These are phyloP conservation scores for Malthinus flaveolus DNA, from an alignment of 2,888 invertebrate genomes.

Conservation along the genomic window DNA sequence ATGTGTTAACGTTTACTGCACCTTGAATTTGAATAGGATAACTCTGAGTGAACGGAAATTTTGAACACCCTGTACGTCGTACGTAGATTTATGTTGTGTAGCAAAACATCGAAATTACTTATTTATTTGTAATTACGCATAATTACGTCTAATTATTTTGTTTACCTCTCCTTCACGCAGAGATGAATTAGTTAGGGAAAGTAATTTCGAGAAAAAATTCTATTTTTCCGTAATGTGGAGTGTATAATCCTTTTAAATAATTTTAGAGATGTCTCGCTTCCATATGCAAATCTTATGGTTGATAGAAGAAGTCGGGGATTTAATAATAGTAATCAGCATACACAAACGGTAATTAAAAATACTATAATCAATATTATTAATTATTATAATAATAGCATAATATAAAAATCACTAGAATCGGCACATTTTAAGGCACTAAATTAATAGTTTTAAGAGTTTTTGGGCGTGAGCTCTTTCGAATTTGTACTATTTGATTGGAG, in stretches of 20 bases:
- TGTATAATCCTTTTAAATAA: background rate
- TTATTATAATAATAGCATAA: too few relatives aligned
- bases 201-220: background rate
- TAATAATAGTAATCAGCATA: conserved; percentile 69
- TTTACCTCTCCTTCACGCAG: background rate
- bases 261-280: conserved; percentile 56
- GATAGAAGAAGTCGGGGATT: conserved; percentile 86
- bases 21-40: too few relatives aligned
- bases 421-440: conserved; percentile 19
- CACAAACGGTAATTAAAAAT: conserved; percentile 47
- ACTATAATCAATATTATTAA: background rate
- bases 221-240: background rate
- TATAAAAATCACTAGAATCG: conserved; percentile 24
- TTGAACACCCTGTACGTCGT: too few relatives aligned
- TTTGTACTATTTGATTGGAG: background rate
- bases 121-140: too few relatives aligned
- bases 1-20: too few relatives aligned
- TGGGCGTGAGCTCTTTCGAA: background rate
- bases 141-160: too few relatives aligned
- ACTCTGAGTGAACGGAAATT: too few relatives aligned
- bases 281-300: conserved; percentile 85
- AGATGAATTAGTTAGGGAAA: background rate
- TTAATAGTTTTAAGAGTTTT: background rate
- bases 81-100: too few relatives aligned
- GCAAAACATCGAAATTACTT: too few relatives aligned